A percentile compares a stretch with the other conserved stretches of the same genome.
phyloP scores from a whole-genome alignment of 2,797 vertebrate genomes.

The Erpetoichthys calabaricus region DNA sequence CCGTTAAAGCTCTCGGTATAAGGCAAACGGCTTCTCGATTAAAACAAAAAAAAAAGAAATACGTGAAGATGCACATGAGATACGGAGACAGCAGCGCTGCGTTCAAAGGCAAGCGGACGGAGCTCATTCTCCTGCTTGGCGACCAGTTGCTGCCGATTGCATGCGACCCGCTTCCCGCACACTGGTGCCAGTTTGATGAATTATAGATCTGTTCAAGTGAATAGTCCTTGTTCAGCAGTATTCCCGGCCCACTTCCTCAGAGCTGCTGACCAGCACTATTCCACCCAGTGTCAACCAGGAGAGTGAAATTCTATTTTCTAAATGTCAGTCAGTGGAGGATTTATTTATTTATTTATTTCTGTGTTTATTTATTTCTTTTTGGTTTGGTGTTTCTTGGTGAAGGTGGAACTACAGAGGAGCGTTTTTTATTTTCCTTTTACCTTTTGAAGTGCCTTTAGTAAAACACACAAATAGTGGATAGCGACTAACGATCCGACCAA shows the following conservation, averaged over 20 bases:
- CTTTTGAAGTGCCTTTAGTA: neutral
- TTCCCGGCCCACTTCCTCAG: slow-evolving; percentile 11
- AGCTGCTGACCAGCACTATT: slow-evolving; percentile 8
- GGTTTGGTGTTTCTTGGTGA: slow-evolving; percentile 8
- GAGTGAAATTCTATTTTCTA: slow-evolving; percentile 14
- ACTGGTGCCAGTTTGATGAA: slow-evolving; percentile 12
- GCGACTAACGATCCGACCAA: too few relatives aligned
- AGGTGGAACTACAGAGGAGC: neutral
- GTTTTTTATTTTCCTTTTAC: slow-evolving; percentile 1
- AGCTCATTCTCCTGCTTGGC: slow-evolving; percentile 1
- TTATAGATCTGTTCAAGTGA: slow-evolving; percentile 11
- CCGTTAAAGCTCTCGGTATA: too few relatives aligned
- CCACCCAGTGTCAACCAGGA: slow-evolving; percentile 9
- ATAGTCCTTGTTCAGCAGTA: slow-evolving; percentile 9
- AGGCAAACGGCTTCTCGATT: too few relatives aligned
- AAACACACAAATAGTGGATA: too few relatives aligned
- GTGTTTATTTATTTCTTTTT: slow-evolving; percentile 1
- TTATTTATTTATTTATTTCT: neutral
- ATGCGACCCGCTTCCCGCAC: slow-evolving; percentile 7
- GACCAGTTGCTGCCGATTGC: slow-evolving; percentile 8
- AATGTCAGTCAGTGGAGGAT: slow-evolving; percentile 6
- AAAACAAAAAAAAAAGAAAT: too few relatives aligned
- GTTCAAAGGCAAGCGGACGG: too few relatives aligned
- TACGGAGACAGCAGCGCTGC: too few relatives aligned
- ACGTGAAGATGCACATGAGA: too few relatives aligned